phyloP scores from a whole-genome alignment of 2,113 vertebrate genomes.

The Jacana jacana region DNA sequence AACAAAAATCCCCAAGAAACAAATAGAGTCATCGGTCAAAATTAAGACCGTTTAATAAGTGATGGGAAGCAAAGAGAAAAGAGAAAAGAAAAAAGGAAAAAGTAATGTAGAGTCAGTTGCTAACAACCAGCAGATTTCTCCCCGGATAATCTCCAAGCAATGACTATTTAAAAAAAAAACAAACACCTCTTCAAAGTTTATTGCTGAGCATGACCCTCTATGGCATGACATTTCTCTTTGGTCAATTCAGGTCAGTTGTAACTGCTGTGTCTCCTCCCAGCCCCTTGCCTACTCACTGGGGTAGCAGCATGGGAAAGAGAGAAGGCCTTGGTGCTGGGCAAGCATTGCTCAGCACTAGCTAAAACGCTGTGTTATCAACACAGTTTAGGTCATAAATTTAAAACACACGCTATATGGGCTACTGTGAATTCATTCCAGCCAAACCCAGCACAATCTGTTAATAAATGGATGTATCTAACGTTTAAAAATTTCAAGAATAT shows the following conservation, averaged over 20 bases:
- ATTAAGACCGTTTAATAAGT: background rate
- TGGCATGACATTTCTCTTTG: background rate
- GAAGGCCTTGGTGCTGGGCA: background rate
- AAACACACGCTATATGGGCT: background rate
- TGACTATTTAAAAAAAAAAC: background rate
- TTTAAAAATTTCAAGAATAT: background rate
- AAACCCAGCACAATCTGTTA: background rate
- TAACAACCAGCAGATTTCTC: background rate
- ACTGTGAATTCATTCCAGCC: background rate
- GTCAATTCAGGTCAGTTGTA: background rate
- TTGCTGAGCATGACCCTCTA: background rate
- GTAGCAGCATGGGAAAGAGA: background rate
- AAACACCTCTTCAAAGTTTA: background rate
- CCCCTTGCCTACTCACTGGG: background rate
- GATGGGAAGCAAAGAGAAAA: background rate
- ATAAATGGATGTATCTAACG: background rate
- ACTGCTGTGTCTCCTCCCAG: too few species aligned
- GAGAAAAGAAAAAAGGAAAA: background rate
- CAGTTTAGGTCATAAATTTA: background rate
- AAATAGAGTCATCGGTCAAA: background rate
- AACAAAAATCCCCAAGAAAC: background rate
- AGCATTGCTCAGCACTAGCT: background rate
- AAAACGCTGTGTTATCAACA: background rate
- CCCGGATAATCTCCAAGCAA: background rate
- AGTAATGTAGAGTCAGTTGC: background rate